Conservation (phyloP, 2,113 vertebrate species). For the Vidua chalybeata region DNA sequence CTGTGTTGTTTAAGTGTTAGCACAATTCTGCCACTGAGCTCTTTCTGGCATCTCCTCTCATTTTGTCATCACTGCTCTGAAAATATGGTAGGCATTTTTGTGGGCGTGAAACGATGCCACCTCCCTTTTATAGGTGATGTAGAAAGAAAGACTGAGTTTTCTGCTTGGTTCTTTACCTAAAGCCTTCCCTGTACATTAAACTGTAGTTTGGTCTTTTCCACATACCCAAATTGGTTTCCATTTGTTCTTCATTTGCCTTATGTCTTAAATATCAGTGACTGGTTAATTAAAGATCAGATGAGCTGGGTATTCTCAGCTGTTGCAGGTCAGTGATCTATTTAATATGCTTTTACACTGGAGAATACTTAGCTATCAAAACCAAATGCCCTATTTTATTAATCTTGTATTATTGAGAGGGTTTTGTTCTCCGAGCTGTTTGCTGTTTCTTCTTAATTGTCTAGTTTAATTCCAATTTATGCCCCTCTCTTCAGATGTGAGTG, state of each 20-base stretch:
- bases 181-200: neutral
- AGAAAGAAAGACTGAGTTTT: neutral
- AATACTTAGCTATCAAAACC: neutral
- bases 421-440: neutral
- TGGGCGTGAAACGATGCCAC: neutral
- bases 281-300: neutral
- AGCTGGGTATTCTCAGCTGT: neutral
- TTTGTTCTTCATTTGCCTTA: neutral
- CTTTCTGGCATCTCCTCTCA: neutral
- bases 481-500: neutral
- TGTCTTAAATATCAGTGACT: neutral
- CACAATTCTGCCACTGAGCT: neutral
- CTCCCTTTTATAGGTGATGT: neutral
- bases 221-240: neutral
- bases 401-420: neutral
- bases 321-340: neutral
- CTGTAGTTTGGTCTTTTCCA: neutral
- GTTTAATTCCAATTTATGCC: neutral
- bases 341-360: neutral
- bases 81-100: neutral
- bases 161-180: neutral
- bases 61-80: neutral
- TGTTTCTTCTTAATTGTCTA: neutral
- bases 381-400: neutral
- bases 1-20: fast-evolving